Evolutionary conservation across 2,888 invertebrate genomes (phyloP).

Genomic region (Ecliptopera silaceata): DNA sequence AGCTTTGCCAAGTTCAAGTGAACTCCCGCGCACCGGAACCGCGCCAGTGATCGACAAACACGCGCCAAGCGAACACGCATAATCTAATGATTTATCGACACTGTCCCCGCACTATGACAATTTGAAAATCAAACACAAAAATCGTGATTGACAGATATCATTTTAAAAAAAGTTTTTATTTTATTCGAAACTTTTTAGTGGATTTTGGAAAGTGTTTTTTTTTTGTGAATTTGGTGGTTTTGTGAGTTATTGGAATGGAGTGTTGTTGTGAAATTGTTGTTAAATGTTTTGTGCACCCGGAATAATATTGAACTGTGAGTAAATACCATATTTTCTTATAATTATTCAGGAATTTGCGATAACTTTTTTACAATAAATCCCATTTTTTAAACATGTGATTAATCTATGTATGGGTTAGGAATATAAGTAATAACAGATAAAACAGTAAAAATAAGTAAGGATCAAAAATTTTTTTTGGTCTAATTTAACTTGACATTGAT

Average conservation of each 20-base stretch:
- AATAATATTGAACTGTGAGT: slow-evolving; percentile 26
- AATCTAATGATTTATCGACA: slow-evolving; percentile 46
- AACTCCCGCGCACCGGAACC: slow-evolving; percentile 52
- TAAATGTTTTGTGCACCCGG: slow-evolving; percentile 20
- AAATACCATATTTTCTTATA: no score
- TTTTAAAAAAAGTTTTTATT: no score
- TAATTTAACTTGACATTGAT: no score
- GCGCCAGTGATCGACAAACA: slow-evolving; percentile 69
- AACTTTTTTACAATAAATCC: no score
- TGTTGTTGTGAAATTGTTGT: slow-evolving; percentile 25
- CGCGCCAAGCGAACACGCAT: slow-evolving; percentile 71
- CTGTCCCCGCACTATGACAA: slow-evolving; percentile 18
- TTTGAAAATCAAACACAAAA: slow-evolving; percentile 18
- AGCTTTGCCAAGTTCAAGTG: slow-evolving; percentile 77
- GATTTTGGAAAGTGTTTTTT: slow-evolving; percentile 21
- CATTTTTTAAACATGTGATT: no score
- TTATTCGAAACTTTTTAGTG: slow-evolving; percentile 5
- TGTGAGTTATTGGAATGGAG: slow-evolving; percentile 24
- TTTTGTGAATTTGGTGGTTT: slow-evolving; percentile 25
- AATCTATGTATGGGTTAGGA: no score
- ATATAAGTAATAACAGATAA: no score
- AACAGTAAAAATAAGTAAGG: no score
- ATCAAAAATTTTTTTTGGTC: no score
- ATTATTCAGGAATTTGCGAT: no score
- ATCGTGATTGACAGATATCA: slow-evolving; percentile 1